Evolutionary conservation across 2,888 invertebrate species (phyloP), one percentile per base, ranked within the genome.

Genomic region (Corythucha ciliata): DNA sequence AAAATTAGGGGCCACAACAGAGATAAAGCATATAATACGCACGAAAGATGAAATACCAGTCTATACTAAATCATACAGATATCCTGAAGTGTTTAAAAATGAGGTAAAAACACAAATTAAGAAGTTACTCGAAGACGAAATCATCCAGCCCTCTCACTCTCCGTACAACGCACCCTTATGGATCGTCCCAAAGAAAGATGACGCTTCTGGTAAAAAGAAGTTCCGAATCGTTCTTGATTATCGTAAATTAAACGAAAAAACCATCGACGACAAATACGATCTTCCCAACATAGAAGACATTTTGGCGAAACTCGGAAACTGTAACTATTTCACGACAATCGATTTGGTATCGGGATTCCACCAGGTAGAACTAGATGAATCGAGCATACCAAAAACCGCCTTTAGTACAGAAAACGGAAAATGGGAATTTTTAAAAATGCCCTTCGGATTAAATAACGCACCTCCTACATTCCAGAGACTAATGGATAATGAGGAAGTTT

Each of bases 61-160:
- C 4, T 62, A 60, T 39, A 54, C 62, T 0, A 65, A 67, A 60
- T 58, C 60, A 4, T 67, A 67, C 53, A 54, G 66, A 7, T 66
- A 66, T 48, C 68, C 67, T 0, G 58, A 63, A 20, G 56, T 61
- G 20, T 63, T 66, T 57, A 58, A 64, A 49, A 25, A 44, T 12
- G 67, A 66, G 55, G 65, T 68, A 1, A 59, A 66, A 4, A 57
- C 44, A 7, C 64, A 67, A 57, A 60, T 67, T 0, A 24, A 57
- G 2, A 60, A 64, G 58, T 55, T 68, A 32, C 40, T 66, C n/a
- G 36, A 61, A 7, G 42, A 64, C 45, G 51, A 53, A 1, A 65
- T 67, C 3, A 65, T 66, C 16, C 39, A 42, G 44, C 46, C 46
- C 7, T 18, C 18, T 5, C 18, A 34, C 34, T 46, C 46, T 21